A percentile compares a stretch with the other conserved stretches of the same genome.
Evolutionary conservation across 2,113 vertebrate species (phyloP).

Genomic region (Neogobius melanostomus): DNA sequence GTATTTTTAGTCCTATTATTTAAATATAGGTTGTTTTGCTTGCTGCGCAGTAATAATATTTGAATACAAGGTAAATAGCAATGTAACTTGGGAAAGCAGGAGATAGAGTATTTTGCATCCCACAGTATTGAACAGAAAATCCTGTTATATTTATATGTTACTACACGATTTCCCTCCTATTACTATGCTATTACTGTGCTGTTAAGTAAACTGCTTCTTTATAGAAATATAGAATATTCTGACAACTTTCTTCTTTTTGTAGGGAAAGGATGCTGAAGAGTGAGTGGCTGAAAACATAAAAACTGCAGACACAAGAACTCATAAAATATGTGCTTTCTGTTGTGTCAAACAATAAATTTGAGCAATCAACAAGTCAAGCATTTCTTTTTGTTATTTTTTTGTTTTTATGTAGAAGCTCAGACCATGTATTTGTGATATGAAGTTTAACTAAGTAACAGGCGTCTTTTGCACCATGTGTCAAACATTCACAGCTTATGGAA

Average conservation of each 20-base stretch:
- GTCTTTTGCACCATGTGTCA: neutral
- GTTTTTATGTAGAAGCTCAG: constrained; percentile 1
- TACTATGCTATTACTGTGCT: neutral
- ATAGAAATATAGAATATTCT: neutral
- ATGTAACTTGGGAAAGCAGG: too few relatives aligned
- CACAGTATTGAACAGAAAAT: too few relatives aligned
- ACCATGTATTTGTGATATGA: neutral
- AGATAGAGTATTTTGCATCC: too few relatives aligned
- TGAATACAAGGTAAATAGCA: too few relatives aligned
- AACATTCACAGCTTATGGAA: constrained; percentile 4
- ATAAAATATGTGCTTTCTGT: constrained; percentile 65
- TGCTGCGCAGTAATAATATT: too few relatives aligned
- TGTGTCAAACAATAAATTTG: neutral
- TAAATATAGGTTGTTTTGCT: neutral
- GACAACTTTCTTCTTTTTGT: constrained; percentile 27
- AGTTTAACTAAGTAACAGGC: neutral
- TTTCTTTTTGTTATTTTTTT: neutral
- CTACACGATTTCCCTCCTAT: too few relatives aligned
- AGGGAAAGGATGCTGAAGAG: constrained; percentile 62
- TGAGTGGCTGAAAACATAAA: constrained; percentile 36
- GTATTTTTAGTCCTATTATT: neutral
- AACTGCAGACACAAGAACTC: constrained; percentile 49
- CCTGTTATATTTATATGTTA: too few relatives aligned
- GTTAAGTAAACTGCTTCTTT: neutral
- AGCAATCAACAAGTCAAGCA: neutral